Evolutionary conservation across 2,113 vertebrate species (phyloP).

Genomic region (Ceratotherium simum): DNA sequence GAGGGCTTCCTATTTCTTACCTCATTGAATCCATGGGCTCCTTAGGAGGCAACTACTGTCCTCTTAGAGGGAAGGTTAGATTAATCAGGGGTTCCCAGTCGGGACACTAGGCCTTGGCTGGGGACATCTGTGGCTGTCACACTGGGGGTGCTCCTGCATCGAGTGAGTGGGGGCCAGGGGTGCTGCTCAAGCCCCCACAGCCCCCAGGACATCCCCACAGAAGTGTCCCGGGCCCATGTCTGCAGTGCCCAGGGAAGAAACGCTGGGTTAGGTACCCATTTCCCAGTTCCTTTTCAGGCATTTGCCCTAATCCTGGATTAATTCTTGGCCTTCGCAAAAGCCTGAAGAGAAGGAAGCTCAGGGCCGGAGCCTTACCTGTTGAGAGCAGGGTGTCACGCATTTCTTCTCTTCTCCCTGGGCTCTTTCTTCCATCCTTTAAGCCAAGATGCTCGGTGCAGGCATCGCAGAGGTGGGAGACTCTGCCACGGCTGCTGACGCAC

Average conservation of each 20-base stretch:
- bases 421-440: not conserved
- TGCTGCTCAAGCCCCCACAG: not conserved
- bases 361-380: fast-evolving
- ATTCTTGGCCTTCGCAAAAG: not conserved
- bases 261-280: fast-evolving
- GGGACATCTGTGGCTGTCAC: not conserved
- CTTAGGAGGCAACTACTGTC: not conserved
- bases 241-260: no score
- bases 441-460: not conserved
- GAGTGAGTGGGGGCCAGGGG: not conserved
- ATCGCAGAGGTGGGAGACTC: not conserved
- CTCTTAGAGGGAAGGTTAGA: no score
- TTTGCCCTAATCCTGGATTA: not conserved
- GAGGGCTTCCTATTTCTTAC: fast-evolving
- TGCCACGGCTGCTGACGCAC: fast-evolving
- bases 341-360: fast-evolving
- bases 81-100: no score
- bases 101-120: not conserved
- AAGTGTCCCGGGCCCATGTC: fast-evolving
- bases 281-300: no score
- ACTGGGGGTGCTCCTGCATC: not conserved
- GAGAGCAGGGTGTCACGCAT: not conserved
- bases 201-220: fast-evolving
- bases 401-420: not conserved
- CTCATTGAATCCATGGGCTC: no score